Evolutionary conservation across 2,888 invertebrate species (phyloP).

Genomic region (Asteroscopus sphinx): DNA sequence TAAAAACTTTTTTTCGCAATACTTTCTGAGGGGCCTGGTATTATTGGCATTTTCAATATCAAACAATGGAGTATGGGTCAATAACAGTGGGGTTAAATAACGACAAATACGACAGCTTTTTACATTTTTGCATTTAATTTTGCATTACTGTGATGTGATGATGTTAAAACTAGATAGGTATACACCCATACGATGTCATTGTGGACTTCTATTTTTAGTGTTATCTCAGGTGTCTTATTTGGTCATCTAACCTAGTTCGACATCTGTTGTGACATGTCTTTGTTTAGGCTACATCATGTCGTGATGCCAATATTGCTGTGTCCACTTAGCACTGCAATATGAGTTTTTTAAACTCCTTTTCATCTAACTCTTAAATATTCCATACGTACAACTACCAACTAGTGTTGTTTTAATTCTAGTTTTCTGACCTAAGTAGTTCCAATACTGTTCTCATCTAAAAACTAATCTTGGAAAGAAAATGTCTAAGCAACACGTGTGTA

Average conservation of each 20-base stretch:
- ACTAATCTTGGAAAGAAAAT: slow-evolving; percentile 12
- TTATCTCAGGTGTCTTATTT: slow-evolving; percentile 46
- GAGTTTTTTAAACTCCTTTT: no score
- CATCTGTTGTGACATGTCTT: slow-evolving; percentile 54
- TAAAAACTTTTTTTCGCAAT: no score
- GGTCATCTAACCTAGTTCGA: slow-evolving; percentile 61
- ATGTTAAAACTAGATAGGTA: not conserved
- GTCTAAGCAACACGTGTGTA: slow-evolving; percentile 12
- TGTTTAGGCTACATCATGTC: slow-evolving; percentile 12
- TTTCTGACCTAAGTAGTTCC: not conserved
- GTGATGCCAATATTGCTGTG: slow-evolving; percentile 1
- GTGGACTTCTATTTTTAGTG: slow-evolving; percentile 29
- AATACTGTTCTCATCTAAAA: slow-evolving; percentile 12
- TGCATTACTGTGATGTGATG: no score
- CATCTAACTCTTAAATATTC: no score
- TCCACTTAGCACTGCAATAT: not conserved
- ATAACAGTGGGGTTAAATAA: no score
- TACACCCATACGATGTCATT: not conserved
- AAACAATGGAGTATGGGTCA: no score
- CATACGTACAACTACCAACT: no score
- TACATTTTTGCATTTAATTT: not conserved
- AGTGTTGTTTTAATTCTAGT: no score
- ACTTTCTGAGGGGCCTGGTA: no score
- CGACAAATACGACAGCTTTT: no score
- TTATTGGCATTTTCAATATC: no score